These are phyloP conservation scores for Pycnomerus fuliginosus DNA, from an alignment of 2,888 invertebrate genomes.

Conservation along the genomic window DNA sequence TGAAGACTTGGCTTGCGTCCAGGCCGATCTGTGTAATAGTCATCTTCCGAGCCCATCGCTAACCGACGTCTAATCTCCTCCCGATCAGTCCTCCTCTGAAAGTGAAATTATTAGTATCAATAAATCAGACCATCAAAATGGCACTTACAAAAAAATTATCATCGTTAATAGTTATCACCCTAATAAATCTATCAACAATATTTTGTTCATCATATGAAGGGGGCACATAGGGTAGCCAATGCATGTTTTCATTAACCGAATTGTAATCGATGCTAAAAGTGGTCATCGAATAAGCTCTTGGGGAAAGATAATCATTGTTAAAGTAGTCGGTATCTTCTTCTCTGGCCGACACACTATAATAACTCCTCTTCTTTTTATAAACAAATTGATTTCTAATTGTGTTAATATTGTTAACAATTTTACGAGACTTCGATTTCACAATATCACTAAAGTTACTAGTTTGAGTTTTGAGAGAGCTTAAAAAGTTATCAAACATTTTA, in stretches of 20 bases:
- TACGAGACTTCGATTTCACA: constrained; percentile 48
- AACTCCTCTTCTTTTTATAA: constrained; percentile 46
- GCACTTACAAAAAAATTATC: constrained; percentile 42
- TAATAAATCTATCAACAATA: constrained; percentile 59
- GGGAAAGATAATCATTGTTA: constrained; percentile 56
- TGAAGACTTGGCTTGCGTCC: constrained; percentile 86
- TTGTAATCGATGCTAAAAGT: constrained; percentile 59
- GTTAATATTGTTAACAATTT: constrained; percentile 46
- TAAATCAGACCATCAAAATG: background rate
- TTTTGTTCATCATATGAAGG: constrained; percentile 55
- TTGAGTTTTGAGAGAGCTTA: constrained; percentile 52
- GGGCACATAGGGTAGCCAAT: constrained; percentile 52
- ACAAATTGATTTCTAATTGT: constrained; percentile 44
- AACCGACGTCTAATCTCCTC: constrained; percentile 87
- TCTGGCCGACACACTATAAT: constrained; percentile 43
- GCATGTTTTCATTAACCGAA: constrained; percentile 52
- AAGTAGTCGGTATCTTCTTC: constrained; percentile 46
- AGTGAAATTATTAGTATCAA: constrained; percentile 38
- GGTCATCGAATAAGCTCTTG: constrained; percentile 56
- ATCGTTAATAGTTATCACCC: constrained; percentile 57
- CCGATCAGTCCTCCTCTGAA: constrained; percentile 85
- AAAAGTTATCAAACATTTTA: constrained; percentile 55
- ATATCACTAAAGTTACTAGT: constrained; percentile 52
- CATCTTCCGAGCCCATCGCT: constrained; percentile 84
- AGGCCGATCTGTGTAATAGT: constrained; percentile 66